A percentile compares a stretch with the other conserved stretches of the same genome.
phyloP scores from a whole-genome alignment of 92 coral and sea anemone species.

The Paragorgia papillata region DNA sequence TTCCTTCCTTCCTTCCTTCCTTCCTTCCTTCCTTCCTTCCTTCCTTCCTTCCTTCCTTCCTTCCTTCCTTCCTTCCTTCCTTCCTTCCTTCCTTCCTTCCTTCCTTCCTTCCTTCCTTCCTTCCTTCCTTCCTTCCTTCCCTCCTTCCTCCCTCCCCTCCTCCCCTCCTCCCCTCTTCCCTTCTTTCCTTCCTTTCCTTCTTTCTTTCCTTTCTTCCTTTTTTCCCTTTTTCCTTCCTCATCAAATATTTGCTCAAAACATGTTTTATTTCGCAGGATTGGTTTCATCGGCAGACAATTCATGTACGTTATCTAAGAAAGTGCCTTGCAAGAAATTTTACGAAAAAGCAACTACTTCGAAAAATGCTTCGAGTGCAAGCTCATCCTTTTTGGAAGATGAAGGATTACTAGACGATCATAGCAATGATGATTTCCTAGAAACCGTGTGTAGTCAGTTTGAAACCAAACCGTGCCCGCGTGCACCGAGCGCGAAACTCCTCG shows the following conservation, averaged over 20 bases:
- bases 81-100: background rate
- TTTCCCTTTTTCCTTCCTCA: background rate
- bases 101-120: conserved; percentile 13
- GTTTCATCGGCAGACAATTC: no score
- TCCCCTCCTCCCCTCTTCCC: no score
- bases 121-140: background rate
- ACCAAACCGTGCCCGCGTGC: background rate
- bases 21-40: background rate
- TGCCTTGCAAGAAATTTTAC: no score
- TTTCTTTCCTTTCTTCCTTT: conserved; percentile 1
- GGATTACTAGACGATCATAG: background rate
- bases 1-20: conserved; percentile 1
- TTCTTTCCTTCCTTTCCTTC: conserved; percentile 1
- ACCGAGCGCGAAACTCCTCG: background rate
- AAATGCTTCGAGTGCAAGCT: no score
- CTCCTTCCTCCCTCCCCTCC: background rate
- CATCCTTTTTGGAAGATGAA: no score
- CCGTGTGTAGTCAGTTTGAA: background rate
- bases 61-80: background rate
- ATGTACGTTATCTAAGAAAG: no score
- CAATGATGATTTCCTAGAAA: background rate
- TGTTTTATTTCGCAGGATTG: no score
- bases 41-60: conserved; percentile 1
- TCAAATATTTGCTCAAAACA: no score
- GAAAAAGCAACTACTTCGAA: no score